These are phyloP conservation scores for Chionodraco myersi DNA, from an alignment of 2,113 vertebrate genomes.

Conservation along the genomic window DNA sequence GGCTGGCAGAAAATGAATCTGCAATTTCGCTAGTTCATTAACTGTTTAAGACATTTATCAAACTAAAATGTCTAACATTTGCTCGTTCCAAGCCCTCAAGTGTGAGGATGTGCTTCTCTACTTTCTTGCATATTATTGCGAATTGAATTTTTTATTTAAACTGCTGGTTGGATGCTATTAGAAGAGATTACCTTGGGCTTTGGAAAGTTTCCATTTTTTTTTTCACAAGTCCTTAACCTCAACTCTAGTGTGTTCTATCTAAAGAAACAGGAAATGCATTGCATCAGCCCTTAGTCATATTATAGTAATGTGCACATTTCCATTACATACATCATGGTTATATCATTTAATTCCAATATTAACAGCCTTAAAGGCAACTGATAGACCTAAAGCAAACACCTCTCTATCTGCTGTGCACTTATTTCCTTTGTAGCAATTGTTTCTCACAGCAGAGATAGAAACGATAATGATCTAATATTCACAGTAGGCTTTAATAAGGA, in stretches of 20 bases:
- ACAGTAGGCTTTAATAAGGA: conserved; percentile 51
- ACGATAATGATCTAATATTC: conserved; percentile 57
- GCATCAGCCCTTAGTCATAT: neutral
- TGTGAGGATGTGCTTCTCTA: neutral
- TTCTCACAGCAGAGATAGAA: conserved; percentile 12
- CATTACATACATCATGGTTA: neutral
- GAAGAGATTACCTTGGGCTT: neutral
- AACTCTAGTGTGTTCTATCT: neutral
- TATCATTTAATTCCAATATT: conserved; percentile 9
- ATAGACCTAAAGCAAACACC: conserved; percentile 3
- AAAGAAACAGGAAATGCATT: neutral
- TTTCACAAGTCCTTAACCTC: neutral
- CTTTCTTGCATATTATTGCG: neutral
- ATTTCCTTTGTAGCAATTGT: conserved; percentile 23
- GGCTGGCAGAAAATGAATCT: conserved; percentile 3
- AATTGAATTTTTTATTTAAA: neutral
- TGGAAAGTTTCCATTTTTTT: neutral
- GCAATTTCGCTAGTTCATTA: conserved; percentile 9
- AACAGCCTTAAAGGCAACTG: conserved; percentile 8
- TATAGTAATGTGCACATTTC: neutral
- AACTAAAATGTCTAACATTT: neutral
- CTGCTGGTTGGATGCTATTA: neutral
- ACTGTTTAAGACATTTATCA: neutral
- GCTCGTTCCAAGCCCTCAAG: neutral
- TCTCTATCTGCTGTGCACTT: conserved; percentile 9